These are phyloP conservation scores for Branchipolynoe longqiensis DNA, from an alignment of 2,888 invertebrate species.

Conservation along the genomic window DNA sequence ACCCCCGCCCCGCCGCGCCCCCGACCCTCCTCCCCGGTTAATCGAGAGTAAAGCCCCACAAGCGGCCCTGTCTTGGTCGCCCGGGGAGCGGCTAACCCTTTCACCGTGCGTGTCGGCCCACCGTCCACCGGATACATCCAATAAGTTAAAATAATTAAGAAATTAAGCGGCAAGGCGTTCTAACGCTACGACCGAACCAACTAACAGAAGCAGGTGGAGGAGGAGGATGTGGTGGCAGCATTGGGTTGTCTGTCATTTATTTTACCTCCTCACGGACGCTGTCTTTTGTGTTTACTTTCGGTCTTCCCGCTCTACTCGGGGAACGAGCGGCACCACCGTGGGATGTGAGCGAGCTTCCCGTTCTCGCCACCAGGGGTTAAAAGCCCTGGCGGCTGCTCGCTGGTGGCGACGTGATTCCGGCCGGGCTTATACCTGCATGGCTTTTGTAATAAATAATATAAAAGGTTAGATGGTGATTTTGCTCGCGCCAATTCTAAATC, in stretches of 20 bases:
- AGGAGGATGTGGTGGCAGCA: no score
- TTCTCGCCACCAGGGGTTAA: no score
- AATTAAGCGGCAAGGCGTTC: no score
- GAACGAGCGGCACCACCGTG: no score
- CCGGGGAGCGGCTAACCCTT: conserved; percentile 8
- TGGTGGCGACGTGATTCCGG: conserved; percentile 21
- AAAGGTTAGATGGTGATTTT: conserved; percentile 49
- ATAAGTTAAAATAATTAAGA: conserved; percentile 16
- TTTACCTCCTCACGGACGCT: no score
- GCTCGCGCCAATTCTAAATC: conserved; percentile 9
- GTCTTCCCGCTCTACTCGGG: no score
- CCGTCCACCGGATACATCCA: not conserved
- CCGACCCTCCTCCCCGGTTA: not conserved
- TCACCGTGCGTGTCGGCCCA: not conserved
- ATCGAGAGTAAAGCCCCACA: conserved; percentile 11
- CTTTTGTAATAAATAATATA: conserved; percentile 51
- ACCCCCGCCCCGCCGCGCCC: not conserved
- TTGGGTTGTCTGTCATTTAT: no score
- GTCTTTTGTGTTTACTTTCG: no score
- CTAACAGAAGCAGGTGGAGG: no score
- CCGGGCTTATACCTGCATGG: conserved; percentile 34
- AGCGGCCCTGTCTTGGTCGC: conserved; percentile 7
- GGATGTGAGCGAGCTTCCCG: no score
- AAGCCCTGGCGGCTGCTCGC: conserved; percentile 26
- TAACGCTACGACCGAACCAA: no score